Base-by-base conservation (phyloP, 1,140 invertebrate genomes). In the Drosophila hydei region DNA sequence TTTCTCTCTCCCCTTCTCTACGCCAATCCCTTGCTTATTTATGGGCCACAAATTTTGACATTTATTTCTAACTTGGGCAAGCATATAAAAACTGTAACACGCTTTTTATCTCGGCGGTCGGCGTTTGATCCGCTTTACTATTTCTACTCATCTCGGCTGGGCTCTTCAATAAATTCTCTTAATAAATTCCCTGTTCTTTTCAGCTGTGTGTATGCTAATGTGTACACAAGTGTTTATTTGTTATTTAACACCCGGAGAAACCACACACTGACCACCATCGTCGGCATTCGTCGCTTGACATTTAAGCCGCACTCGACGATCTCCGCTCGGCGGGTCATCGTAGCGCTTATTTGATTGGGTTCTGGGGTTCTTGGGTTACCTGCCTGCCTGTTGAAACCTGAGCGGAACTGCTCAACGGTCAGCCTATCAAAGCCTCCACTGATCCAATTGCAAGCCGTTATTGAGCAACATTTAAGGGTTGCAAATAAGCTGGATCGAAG, bases 151-250 rank as follows among this genome's bases (percentile, higher is more conserved):
- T 52, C 58, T 74, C 77, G 64, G 54, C 47, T 72, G 25, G 27
- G 27, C 7, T 16, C 38, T 16, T 18, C 16, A 14, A 42, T 42
- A 42, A 42, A 42, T 42, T 42, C n/a, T 42, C 73, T 78, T 71
- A 72, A 72, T 88, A 89, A 72, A 84, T 79, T 73, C 43, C 36
- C 54, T 45, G 7, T n/a, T 18, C 52, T 52, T 48, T 58, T 58
- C 51, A 51, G 67, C 60, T 72, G 9, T 36, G 50, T 61, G 54
- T 71, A 76, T 72, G 77, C 62, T 77, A 78, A 80, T 89, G 80
- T 87, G 72, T 89, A 50, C 72, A 79, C 87, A 89, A 89, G 85
- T 89, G 85, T 90, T 85, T 90, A 87, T 89, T 75, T 89, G 80
- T 79, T 90, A 89, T 85, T 76, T 87, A 87, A 90, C 87, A 90